phyloP scores from a whole-genome alignment of 2,113 vertebrate species.

The Thunnus maccoyii region DNA sequence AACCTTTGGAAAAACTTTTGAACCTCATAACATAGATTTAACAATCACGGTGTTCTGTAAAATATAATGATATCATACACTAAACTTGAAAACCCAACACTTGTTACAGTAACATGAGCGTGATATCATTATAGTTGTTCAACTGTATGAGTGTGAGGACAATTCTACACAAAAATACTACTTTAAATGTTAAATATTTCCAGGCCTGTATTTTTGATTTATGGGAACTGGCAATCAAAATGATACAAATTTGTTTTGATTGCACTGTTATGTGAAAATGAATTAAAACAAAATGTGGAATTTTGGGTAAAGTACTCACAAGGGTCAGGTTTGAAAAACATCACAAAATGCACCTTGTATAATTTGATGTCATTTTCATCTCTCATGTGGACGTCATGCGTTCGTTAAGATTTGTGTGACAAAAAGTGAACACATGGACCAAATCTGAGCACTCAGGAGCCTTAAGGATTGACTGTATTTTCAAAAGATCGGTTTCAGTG shows the following conservation, averaged over 20 bases:
- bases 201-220: not conserved
- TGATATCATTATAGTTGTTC: not conserved
- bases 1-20: not conserved
- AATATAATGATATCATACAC: not conserved
- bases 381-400: not conserved
- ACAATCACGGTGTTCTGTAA: not conserved
- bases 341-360: not conserved
- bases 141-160: not conserved
- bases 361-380: not conserved
- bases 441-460: not conserved
- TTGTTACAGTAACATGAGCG: not conserved
- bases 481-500: slow-evolving; percentile 1
- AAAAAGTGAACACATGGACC: not conserved
- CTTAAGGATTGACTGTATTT: not conserved
- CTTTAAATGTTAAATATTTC: not conserved
- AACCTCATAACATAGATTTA: not conserved
- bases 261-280: not conserved
- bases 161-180: not conserved
- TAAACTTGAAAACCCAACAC: not conserved
- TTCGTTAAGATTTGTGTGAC: not conserved
- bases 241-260: not conserved
- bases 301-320: not conserved
- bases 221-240: not conserved
- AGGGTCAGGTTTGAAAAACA: not conserved
- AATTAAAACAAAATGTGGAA: not conserved